phyloP scores from a whole-genome alignment of 2,888 invertebrate genomes.

The Epinotia bilunana region DNA sequence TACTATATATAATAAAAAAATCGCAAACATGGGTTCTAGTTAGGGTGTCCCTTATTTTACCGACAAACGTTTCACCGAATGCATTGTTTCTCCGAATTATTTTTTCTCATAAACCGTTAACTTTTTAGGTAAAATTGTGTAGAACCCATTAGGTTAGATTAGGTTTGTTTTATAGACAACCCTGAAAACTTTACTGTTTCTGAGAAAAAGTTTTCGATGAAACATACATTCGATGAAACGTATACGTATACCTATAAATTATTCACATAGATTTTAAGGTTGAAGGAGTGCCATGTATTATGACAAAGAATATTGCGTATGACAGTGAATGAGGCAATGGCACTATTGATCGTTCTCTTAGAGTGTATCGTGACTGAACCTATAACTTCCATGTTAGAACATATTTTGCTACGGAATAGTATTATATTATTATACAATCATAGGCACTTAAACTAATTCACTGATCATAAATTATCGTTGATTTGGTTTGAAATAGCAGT shows the following conservation, averaged over 20 bases:
- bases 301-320: neutral
- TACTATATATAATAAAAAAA: neutral
- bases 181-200: no score
- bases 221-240: no score
- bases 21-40: neutral
- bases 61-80: no score
- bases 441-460: neutral
- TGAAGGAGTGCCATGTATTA: neutral
- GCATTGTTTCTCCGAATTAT: no score
- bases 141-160: no score
- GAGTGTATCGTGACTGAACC: neutral
- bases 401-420: neutral
- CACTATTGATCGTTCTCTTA: neutral
- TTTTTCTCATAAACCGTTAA: no score
- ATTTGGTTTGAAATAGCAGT: neutral
- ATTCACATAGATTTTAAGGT: neutral
- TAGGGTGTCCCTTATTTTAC: neutral
- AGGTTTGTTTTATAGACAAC: no score
- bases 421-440: neutral
- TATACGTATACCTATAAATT: neutral
- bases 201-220: no score
- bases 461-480: neutral
- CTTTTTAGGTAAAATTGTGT: no score
- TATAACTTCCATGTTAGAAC: neutral
- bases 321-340: neutral